These are phyloP conservation scores for Agelastica alni DNA, from an alignment of 2,888 invertebrate species.

Conservation along the genomic window DNA sequence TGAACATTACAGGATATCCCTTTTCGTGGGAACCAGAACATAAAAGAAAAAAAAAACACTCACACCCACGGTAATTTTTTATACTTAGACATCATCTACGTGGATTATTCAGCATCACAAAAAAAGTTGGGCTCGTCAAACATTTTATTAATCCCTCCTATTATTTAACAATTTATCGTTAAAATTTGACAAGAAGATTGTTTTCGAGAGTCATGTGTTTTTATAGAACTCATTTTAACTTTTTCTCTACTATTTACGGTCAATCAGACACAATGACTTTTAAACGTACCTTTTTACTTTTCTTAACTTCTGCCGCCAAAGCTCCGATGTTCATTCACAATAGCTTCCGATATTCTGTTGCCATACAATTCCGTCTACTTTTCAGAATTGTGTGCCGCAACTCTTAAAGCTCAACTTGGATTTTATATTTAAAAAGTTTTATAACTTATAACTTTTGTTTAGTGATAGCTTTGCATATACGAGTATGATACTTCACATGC, in stretches of 20 bases:
- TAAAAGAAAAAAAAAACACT: too few relatives aligned
- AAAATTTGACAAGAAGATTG: too few relatives aligned
- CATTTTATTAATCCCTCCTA: too few relatives aligned
- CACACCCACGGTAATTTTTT: too few relatives aligned
- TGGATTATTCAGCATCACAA: too few relatives aligned
- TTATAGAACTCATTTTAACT: constrained; percentile 21
- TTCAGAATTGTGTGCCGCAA: neutral
- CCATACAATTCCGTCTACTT: neutral
- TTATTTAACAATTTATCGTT: too few relatives aligned
- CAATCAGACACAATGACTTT: constrained; percentile 1
- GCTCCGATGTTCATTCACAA: neutral
- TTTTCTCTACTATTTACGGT: constrained; percentile 7
- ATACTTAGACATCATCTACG: too few relatives aligned
- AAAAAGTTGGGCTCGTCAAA: too few relatives aligned
- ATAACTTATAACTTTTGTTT: neutral
- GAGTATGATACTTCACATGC: neutral
- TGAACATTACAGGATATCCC: too few relatives aligned
- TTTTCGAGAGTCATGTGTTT: constrained; percentile 14
- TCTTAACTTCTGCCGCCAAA: neutral
- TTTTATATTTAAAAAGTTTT: neutral
- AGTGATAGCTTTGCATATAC: neutral
- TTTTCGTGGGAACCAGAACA: too few relatives aligned
- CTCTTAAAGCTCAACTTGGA: neutral
- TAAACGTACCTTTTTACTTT: constrained; percentile 4
- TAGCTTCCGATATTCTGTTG: neutral